A percentile compares a stretch with the other conserved stretches of the same genome.
These are phyloP conservation scores for Agonopterix alstromeriana DNA, from an alignment of 2,888 invertebrate species.

Conservation along the genomic window DNA sequence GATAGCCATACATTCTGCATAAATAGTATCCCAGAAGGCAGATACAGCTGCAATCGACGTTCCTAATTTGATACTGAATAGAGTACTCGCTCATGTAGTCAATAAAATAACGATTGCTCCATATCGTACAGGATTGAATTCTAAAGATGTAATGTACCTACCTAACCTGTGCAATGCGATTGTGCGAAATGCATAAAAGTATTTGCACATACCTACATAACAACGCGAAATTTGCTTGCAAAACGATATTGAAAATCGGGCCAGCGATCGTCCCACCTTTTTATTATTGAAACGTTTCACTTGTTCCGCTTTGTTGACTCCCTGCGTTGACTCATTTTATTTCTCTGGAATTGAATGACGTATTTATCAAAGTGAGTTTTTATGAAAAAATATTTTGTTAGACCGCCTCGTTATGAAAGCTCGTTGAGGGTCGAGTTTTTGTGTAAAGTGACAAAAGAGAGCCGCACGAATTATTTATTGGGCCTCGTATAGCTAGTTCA, in stretches of 20 bases:
- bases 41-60: slow-evolving; percentile 5
- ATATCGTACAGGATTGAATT: no score
- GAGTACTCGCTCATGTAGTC: neutral
- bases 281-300: slow-evolving; percentile 62
- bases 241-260: slow-evolving; percentile 60
- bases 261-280: slow-evolving; percentile 52
- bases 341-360: slow-evolving; percentile 48
- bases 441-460: slow-evolving; percentile 34
- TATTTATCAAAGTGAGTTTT: slow-evolving; percentile 49
- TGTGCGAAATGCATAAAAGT: slow-evolving; percentile 17
- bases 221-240: slow-evolving; percentile 52
- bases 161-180: no score
- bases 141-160: no score
- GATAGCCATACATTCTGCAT: slow-evolving; percentile 24
- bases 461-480: slow-evolving; percentile 29
- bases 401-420: slow-evolving; percentile 34
- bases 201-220: slow-evolving; percentile 29
- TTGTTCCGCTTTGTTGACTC: slow-evolving; percentile 63
- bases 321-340: slow-evolving; percentile 51
- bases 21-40: slow-evolving; percentile 18
- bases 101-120: no score
- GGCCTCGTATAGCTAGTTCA: slow-evolving; percentile 11
- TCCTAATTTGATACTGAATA: slow-evolving; percentile 8
- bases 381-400: slow-evolving; percentile 35
- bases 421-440: slow-evolving; percentile 27